Evolutionary conservation across 1,140 invertebrate genomes (phyloP), one percentile per base, ranked within the genome.

Genomic region (Paralvinella palmiformis): DNA sequence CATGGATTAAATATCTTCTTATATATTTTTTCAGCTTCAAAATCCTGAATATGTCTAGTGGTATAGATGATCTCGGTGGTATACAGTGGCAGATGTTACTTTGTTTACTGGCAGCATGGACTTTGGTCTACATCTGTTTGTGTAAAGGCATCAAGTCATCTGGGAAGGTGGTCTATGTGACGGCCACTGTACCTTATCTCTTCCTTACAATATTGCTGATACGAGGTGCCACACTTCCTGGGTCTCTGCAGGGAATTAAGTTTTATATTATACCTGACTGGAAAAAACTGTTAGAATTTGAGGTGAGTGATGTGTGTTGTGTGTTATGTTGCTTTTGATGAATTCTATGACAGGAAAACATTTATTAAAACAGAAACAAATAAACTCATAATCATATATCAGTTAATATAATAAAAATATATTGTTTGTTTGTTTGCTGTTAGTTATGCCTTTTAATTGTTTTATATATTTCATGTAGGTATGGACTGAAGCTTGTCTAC

Each of bases 181-280:
- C 94, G 4, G 92, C 94, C 0, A 78, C 94, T 35, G 89, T 91
- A 15, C 94, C 94, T 0, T 97, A 97, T 71, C 86, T 91, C 3
- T 88, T 97, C 27, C 84, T 97, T 2, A 85, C 92, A 64, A 92
- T 95, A 59, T 83, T 97, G 13, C 78, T 97, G 15, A 85, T 89
- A 1, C 83, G 91, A 52, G 94, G 92, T 1, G 86, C 93, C 0
- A 91, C 91, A 0, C 79, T 97, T 24, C 91, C 91, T 0, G 94
- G 94, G 1, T 91, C 94, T 31, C 24, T 48, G 17, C 53, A 65
- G 13, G 91, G 91, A 0, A 89, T 93, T 62, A 71, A 86, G 53
- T 97, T 93, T 76, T 97, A 96, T 77, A 83, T 96, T 13, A 58
- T 29, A 3, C 65, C 65, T 24, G 59, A 66, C 31, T 66, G 48